A percentile compares a stretch with the other conserved stretches of the same genome.
phyloP scores from a whole-genome alignment of 2,797 vertebrate genomes.

The Danio albolineatus region DNA sequence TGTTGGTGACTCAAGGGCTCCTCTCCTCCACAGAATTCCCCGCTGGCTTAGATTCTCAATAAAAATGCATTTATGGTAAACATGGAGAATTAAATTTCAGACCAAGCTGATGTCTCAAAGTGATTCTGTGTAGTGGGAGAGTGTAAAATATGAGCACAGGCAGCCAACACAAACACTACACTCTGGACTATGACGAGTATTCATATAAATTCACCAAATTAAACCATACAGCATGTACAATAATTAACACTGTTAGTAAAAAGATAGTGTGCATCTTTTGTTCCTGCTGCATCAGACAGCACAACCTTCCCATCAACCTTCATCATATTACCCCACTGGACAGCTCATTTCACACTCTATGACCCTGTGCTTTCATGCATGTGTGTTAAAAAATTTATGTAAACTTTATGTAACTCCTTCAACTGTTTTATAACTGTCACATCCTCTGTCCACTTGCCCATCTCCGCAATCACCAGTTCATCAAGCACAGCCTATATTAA shows the following conservation, averaged over 20 bases:
- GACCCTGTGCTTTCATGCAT: background rate
- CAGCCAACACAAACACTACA: slow-evolving; percentile 19
- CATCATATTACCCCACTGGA: background rate
- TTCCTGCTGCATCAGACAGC: background rate
- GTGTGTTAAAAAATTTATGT: background rate
- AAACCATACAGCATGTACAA: background rate
- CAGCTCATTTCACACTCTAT: slow-evolving; percentile 7
- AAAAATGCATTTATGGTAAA: slow-evolving; percentile 17
- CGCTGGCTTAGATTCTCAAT: background rate
- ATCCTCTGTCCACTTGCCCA: background rate
- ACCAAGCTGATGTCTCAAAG: slow-evolving; percentile 7
- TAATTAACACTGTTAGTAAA: background rate
- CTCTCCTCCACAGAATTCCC: background rate
- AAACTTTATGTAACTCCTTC: background rate
- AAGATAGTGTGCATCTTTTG: background rate
- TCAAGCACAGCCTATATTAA: background rate
- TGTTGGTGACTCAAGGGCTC: background rate
- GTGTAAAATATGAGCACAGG: background rate
- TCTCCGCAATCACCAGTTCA: background rate
- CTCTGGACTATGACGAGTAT: background rate
- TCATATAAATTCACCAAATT: background rate
- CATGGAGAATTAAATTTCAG: slow-evolving; percentile 1
- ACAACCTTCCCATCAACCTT: slow-evolving; percentile 1
- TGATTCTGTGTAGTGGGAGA: slow-evolving; percentile 4
- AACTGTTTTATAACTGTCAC: slow-evolving; percentile 6